Conservation (phyloP, 2,888 invertebrate species). For the Papilio protenor region DNA sequence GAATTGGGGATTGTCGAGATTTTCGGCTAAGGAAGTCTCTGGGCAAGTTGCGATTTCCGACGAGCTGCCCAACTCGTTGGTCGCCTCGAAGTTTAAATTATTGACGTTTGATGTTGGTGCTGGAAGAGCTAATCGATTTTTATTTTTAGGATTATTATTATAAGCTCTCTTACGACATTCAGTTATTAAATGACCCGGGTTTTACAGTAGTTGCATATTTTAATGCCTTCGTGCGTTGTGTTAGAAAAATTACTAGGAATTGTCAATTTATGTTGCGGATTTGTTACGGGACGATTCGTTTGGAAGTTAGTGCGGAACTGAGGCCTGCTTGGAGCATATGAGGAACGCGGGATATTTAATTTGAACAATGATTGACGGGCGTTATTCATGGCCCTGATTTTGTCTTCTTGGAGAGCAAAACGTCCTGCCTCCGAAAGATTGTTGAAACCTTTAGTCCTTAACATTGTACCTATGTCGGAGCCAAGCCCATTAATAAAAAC, state of each 20-base stretch:
- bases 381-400: constrained; percentile 42
- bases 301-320: background rate
- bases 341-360: background rate
- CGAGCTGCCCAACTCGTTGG: background rate
- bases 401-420: constrained; percentile 47
- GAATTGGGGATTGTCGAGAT: background rate
- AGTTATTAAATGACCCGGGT: constrained; percentile 39
- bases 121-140: background rate
- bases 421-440: constrained; percentile 29
- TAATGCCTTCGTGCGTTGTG: background rate
- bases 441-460: constrained; percentile 47
- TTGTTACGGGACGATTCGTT: background rate
- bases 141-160: constrained; percentile 5
- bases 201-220: constrained; percentile 44
- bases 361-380: constrained; percentile 42
- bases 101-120: background rate
- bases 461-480: constrained; percentile 50
- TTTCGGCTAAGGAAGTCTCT: background rate
- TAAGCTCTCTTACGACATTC: constrained; percentile 44
- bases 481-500: constrained; percentile 53
- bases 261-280: background rate
- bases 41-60: background rate
- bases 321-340: background rate
- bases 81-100: background rate
- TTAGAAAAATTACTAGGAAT: background rate